Conservation (phyloP, 2,113 vertebrate species). For the Brachyhypopomus occidentalis region DNA sequence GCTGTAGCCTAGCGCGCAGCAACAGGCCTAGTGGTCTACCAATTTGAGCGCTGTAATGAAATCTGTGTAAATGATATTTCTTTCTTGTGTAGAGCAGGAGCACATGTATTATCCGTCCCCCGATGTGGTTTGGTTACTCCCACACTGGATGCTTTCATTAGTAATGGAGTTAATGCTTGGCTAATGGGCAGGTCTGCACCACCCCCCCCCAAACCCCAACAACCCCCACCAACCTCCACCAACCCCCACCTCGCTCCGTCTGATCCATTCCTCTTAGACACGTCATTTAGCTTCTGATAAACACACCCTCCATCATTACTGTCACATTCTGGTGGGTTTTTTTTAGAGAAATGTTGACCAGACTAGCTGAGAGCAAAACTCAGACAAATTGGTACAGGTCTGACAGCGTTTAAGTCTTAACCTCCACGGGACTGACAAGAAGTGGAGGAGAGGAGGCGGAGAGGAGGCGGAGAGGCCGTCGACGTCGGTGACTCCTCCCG, state of each 20-base stretch:
- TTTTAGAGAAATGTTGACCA: neutral
- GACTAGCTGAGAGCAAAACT: neutral
- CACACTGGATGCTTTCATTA: slow-evolving; percentile 18
- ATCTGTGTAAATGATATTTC: slow-evolving; percentile 36
- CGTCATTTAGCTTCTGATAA: slow-evolving; percentile 28
- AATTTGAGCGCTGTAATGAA: slow-evolving; percentile 4
- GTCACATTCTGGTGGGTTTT: neutral
- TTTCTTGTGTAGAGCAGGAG: slow-evolving; percentile 26
- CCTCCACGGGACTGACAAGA: slow-evolving; percentile 3
- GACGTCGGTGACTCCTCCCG: slow-evolving; percentile 6
- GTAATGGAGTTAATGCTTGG: slow-evolving; percentile 31
- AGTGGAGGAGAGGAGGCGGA: neutral
- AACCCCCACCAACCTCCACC: too few species aligned
- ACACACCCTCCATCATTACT: slow-evolving; percentile 20
- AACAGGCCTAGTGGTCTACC: neutral
- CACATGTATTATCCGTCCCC: slow-evolving; percentile 4
- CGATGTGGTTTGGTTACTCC: slow-evolving; percentile 29
- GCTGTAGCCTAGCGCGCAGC: too few species aligned
- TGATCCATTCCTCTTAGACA: slow-evolving; percentile 13
- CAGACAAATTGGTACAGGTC: too few species aligned
- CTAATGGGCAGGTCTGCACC: slow-evolving; percentile 34
- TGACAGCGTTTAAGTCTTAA: too few species aligned
- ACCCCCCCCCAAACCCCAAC: too few species aligned
- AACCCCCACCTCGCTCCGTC: neutral
- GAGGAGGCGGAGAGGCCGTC: neutral